These are phyloP conservation scores for Dryadula phaetusa DNA, from an alignment of 2,888 invertebrate genomes.

Conservation along the genomic window DNA sequence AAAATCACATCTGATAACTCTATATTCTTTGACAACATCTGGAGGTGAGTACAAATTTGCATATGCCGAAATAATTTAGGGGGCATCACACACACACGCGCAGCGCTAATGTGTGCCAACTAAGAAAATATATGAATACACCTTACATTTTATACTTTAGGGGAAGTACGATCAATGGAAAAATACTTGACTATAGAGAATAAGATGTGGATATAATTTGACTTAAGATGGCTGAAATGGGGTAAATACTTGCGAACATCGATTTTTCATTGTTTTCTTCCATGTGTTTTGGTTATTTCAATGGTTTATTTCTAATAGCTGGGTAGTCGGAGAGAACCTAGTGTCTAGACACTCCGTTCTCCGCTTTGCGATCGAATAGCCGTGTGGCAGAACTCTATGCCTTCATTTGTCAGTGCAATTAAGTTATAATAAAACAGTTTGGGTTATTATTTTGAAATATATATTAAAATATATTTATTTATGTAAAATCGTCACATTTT, in stretches of 20 bases:
- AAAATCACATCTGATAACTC: slow-evolving; percentile 8
- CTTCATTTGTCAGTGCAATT: too few relatives aligned
- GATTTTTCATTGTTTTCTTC: background rate
- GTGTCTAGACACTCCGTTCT: too few relatives aligned
- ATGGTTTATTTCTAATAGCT: background rate
- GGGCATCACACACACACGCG: slow-evolving; percentile 71
- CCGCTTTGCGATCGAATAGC: too few relatives aligned
- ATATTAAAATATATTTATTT: too few relatives aligned
- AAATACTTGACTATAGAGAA: slow-evolving; percentile 35
- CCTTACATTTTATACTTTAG: slow-evolving; percentile 39
- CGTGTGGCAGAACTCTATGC: too few relatives aligned
- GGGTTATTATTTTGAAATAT: too few relatives aligned
- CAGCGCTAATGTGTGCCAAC: slow-evolving; percentile 71
- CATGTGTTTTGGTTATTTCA: background rate
- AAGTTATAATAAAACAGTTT: too few relatives aligned
- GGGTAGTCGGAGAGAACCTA: too few relatives aligned
- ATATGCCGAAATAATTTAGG: slow-evolving; percentile 85
- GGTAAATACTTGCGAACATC: background rate
- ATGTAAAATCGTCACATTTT: too few relatives aligned
- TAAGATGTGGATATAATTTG: slow-evolving; percentile 32
- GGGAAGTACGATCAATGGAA: slow-evolving; percentile 48
- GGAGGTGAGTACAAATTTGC: slow-evolving; percentile 83
- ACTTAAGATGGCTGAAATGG: slow-evolving; percentile 23
- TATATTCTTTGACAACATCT: slow-evolving; percentile 66
- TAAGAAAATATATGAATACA: slow-evolving; percentile 55